Base-by-base conservation (phyloP, 1,140 invertebrate species). In the Megalonaias nervosa region DNA sequence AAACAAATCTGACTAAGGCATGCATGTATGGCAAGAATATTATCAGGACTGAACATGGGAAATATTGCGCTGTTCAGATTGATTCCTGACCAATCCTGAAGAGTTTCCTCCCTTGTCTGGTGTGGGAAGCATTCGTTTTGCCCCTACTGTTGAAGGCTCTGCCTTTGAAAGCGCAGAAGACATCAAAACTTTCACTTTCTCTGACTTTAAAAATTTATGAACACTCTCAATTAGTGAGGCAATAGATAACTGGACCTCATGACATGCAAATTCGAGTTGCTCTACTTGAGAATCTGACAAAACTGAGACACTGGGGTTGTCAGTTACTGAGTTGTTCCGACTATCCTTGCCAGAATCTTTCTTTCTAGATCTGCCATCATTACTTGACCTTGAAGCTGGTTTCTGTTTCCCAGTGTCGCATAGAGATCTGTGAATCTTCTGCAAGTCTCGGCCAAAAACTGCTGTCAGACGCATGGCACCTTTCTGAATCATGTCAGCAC, bases 401-500 rank as follows among this genome's bases (percentile, higher is more conserved):
- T 48, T 23, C n/a, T 58, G 58, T 16, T 61, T 31, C 55, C 55
- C n/a, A 31, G 14, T 17, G 19, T 67, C 57, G 16, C 59, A 14
- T 1, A 15, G 16, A 48, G 26, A 19, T 57, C 58, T 21, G 6
- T 48, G 61, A 13, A 48, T 23, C 17, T 61, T 70, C 13, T 69
- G 61, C 15, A 71, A 64, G 60, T 80, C 81, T n/a, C 67, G 79
- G 21, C 21, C 72, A 19, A 83, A 78, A 9, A 74, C 79, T 21
- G 65, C 73, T 3, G 85, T 69, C 55, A 88, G 70, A 23, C 81
- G 82, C n/a, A 56, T 75, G 3, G 86, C 67, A 23, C 78, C 71
- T 65, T 82, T 85, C 59, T 83, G 81, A 31, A 89, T 81, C 69
- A 86, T 75, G 66, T 88, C 86, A 14, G 83, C 83, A 82, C 80